Base-by-base conservation (phyloP, 2,797 vertebrate genomes). In the Phyllotis vaccarum region DNA sequence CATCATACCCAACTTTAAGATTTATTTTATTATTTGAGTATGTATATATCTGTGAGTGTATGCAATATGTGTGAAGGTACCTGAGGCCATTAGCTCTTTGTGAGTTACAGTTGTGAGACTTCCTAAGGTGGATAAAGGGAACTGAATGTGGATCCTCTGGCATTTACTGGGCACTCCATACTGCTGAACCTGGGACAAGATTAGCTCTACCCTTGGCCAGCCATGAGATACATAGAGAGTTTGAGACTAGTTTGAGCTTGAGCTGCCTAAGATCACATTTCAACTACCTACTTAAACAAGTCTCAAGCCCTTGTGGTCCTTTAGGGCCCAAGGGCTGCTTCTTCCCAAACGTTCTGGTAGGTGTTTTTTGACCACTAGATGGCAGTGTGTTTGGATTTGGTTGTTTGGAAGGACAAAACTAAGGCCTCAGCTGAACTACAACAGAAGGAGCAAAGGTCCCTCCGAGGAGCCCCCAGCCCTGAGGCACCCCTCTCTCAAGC, bases 321-420 rank as follows among this genome's bases (percentile, higher is more conserved):
- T 60, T 19, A 0, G 64, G 89, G 13, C n/a, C 74, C 14, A 81
- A 80, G 12, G 86, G 86, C 66, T 46, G 86, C 66, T 46, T 43
- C 60, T 66, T 83, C 54, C 85, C n/a, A 6, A 6, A 58, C 31
- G 43, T 66, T 52, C 21, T 52, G 22, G 68, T 75, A 19, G 29
- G 6, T 46, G 40, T 29, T 22, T 27, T 86, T 52, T 79, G 46
- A 74, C 93, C 95, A 95, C 92, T 37, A 96, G 97, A n/a, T 46
- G 93, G 95, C 90, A 64, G 66, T 93, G 34, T 94, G 24, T 81
- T 62, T 52, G 58, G 29, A 13, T 86, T 87, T 66, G 31, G 3
- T 54, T 5, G 8, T 76, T 31, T 7, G 17, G 34, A 66, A 66
- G 62, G 43, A 52, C 27, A 52, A 9, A 85, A 49, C 29, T n/a